Evolutionary conservation across 2,888 invertebrate species (phyloP).

Genomic region (Anarsia innoxiella): DNA sequence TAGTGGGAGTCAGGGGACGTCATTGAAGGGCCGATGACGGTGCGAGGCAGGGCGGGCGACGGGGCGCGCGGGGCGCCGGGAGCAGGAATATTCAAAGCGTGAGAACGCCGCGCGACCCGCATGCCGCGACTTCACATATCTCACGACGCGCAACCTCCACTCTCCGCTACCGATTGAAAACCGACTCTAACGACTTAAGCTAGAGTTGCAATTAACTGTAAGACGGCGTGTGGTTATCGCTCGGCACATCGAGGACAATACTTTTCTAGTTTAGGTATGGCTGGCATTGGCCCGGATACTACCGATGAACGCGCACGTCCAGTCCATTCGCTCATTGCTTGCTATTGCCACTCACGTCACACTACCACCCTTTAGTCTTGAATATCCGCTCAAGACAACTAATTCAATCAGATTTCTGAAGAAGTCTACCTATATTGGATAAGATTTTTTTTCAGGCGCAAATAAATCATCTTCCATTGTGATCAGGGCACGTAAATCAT

Average conservation of each 20-base stretch:
- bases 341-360: not conserved
- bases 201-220: slow-evolving; percentile 37
- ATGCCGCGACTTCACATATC: slow-evolving; percentile 74
- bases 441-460: not conserved
- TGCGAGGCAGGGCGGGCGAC: slow-evolving; percentile 27
- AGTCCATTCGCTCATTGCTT: not conserved
- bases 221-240: slow-evolving; percentile 56
- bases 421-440: no score
- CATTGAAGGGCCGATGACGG: slow-evolving; percentile 61
- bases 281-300: slow-evolving; percentile 74
- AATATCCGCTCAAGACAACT: not conserved
- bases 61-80: slow-evolving; percentile 42
- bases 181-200: slow-evolving; percentile 32
- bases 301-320: slow-evolving; percentile 66
- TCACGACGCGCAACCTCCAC: slow-evolving; percentile 71
- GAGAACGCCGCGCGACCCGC: slow-evolving; percentile 74
- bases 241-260: slow-evolving; percentile 73
- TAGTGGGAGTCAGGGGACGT: slow-evolving; percentile 60
- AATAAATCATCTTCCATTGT: slow-evolving; percentile 5
- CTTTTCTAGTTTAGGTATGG: slow-evolving; percentile 73
- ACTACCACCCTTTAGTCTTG: not conserved
- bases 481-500: slow-evolving; percentile 1
- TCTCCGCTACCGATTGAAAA: slow-evolving; percentile 28
- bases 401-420: not conserved
- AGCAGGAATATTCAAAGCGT: slow-evolving; percentile 75